Conservation (phyloP, 2,888 invertebrate species). For the Synanthedon myopaeformis region DNA sequence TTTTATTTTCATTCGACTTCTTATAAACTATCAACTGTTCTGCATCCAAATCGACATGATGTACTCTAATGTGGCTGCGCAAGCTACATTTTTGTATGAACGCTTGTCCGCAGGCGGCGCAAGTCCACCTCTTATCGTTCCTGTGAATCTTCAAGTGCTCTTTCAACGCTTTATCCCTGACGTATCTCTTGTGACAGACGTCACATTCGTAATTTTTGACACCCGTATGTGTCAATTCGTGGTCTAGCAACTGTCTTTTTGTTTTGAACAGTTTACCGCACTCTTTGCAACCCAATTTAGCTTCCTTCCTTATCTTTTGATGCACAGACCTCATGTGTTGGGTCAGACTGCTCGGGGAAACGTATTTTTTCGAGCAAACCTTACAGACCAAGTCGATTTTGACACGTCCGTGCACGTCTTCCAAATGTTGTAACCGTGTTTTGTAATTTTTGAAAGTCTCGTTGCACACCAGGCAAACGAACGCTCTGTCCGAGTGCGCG, state of each 20-base stretch:
- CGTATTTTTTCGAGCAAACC: slow-evolving; percentile 27
- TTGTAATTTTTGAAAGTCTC: slow-evolving; percentile 58
- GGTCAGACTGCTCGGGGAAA: slow-evolving; percentile 19
- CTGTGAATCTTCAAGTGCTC: slow-evolving; percentile 62
- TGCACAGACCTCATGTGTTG: slow-evolving; percentile 55
- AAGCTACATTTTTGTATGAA: slow-evolving; percentile 60
- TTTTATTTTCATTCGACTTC: neutral
- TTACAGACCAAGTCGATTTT: slow-evolving; percentile 52
- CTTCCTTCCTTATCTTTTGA: slow-evolving; percentile 35
- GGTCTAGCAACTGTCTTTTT: slow-evolving; percentile 66
- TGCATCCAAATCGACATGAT: slow-evolving; percentile 21
- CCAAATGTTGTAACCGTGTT: slow-evolving; percentile 49
- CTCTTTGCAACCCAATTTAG: slow-evolving; percentile 57
- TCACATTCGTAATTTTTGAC: slow-evolving; percentile 67
- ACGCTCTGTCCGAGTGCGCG: slow-evolving; percentile 41
- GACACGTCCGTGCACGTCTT: slow-evolving; percentile 47
- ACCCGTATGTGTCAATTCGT: slow-evolving; percentile 65
- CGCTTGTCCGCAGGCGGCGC: slow-evolving; percentile 49
- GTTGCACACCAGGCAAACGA: slow-evolving; percentile 61
- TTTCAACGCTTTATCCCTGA: slow-evolving; percentile 50
- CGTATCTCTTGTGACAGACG: slow-evolving; percentile 62
- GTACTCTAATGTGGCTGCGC: slow-evolving; percentile 53
- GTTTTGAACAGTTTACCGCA: slow-evolving; percentile 68
- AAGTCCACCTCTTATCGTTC: slow-evolving; percentile 51
- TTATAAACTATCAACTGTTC: neutral